A percentile compares a stretch with the other conserved stretches of the same genome.
These are phyloP conservation scores for Cryptomyrus ogoouensis DNA, from an alignment of 2,113 vertebrate species.

Conservation along the genomic window DNA sequence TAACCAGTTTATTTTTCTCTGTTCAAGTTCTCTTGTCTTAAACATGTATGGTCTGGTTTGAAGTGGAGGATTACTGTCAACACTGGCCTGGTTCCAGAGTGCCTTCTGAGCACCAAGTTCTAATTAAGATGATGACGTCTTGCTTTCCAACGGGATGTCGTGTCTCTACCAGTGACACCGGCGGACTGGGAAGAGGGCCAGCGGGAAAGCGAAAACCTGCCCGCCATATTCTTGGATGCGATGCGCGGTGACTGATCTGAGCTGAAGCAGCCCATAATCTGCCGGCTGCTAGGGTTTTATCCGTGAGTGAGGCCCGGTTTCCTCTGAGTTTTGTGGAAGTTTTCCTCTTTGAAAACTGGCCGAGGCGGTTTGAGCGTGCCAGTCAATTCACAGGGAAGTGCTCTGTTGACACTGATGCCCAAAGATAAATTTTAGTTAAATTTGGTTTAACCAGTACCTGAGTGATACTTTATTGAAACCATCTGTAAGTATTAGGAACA, in stretches of 20 bases:
- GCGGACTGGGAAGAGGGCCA: background rate
- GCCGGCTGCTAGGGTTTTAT: background rate
- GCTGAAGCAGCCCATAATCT: background rate
- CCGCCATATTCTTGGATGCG: background rate
- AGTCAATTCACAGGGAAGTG: background rate
- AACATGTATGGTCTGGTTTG: background rate
- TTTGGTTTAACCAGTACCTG: background rate
- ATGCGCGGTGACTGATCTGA: background rate
- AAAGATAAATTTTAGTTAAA: background rate
- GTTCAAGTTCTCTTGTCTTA: background rate
- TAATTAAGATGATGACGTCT: background rate
- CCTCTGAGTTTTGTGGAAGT: background rate
- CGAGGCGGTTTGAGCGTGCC: background rate
- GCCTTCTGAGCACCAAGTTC: background rate
- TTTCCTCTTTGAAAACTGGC: background rate
- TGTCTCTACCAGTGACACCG: background rate
- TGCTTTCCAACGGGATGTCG: background rate
- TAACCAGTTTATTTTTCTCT: background rate
- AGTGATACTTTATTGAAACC: background rate
- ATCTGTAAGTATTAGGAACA: background rate
- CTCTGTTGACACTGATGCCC: background rate
- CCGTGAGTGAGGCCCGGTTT: background rate
- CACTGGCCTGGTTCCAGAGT: slow-evolving; percentile 18
- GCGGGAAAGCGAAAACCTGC: background rate
- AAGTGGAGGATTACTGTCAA: background rate